phyloP scores from a whole-genome alignment of 2,888 invertebrate genomes.

The Belgica antarctica region DNA sequence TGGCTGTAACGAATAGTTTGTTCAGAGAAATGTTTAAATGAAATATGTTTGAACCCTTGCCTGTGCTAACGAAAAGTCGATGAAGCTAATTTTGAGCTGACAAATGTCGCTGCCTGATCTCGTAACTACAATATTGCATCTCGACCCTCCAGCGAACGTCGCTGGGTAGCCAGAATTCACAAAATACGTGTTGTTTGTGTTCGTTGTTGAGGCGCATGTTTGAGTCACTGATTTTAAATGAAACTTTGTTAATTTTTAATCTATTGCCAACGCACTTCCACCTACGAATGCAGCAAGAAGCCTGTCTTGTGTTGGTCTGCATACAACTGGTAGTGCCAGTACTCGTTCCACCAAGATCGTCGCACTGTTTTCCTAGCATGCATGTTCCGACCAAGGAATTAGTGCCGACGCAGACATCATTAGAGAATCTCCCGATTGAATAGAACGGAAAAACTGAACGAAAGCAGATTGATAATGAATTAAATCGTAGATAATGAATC shows the following conservation, averaged over 20 bases:
- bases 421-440: constrained; percentile 74
- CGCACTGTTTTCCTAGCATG: constrained; percentile 72
- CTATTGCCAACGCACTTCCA: too few relatives aligned
- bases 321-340: constrained; percentile 58
- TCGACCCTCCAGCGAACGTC: constrained; percentile 64
- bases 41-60: too few relatives aligned
- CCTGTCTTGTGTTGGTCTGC: constrained; percentile 56
- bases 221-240: constrained; percentile 75
- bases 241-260: too few relatives aligned
- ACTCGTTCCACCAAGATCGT: constrained; percentile 66
- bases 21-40: too few relatives aligned
- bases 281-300: constrained; percentile 81
- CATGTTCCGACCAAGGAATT: constrained; percentile 73
- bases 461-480: too few relatives aligned
- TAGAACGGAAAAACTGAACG: constrained; percentile 71
- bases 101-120: constrained; percentile 49
- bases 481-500: too few relatives aligned
- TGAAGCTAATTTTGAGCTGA: constrained; percentile 74
- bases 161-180: constrained; percentile 74
- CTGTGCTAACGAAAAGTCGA: constrained; percentile 68
- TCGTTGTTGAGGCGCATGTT: constrained; percentile 68
- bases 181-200: constrained; percentile 80
- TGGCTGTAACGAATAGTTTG: too few relatives aligned
- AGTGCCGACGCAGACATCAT: constrained; percentile 65
- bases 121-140: constrained; percentile 44